Percentiles rank a stretch among this genome's conserved stretches.
These are phyloP conservation scores for Drosophila anceps DNA, from an alignment of 2,888 invertebrate genomes.

Conservation along the genomic window DNA sequence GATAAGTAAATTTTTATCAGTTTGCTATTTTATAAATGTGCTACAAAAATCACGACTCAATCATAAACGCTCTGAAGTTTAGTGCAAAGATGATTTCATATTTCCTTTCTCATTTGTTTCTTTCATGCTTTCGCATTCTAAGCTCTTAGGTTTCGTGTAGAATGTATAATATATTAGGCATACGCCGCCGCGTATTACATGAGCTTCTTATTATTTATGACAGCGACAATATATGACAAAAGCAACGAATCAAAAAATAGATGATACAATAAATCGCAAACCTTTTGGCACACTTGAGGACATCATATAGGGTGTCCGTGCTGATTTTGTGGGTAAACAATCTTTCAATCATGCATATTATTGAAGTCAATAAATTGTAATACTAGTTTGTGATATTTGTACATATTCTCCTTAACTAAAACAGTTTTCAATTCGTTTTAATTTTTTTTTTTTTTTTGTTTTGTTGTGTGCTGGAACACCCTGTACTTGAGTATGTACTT, in stretches of 20 bases:
- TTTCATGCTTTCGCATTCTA: neutral
- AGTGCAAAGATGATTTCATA: conserved; percentile 18
- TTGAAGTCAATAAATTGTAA: neutral
- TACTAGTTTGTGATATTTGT: neutral
- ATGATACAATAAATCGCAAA: conserved; percentile 47
- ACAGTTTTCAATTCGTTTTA: neutral
- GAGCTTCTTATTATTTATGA: conserved; percentile 58
- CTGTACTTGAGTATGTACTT: conserved; percentile 22
- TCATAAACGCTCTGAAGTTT: conserved; percentile 30
- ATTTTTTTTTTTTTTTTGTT: conserved; percentile 2
- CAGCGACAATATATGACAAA: conserved; percentile 21
- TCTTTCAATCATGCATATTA: neutral
- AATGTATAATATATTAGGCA: conserved; percentile 20
- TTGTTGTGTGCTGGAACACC: conserved; percentile 13
- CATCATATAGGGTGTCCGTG: conserved; percentile 24
- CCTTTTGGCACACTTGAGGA: neutral
- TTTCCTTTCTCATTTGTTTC: neutral
- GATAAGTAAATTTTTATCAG: neutral
- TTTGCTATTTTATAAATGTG: conserved; percentile 2
- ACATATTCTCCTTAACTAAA: neutral
- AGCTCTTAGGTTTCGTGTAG: conserved; percentile 1
- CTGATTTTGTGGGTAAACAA: neutral
- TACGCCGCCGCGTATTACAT: conserved; percentile 47
- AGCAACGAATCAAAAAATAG: conserved; percentile 12
- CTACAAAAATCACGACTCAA: conserved; percentile 12